Conservation (phyloP, 1,140 invertebrate species). For the Drosophila pandora region DNA sequence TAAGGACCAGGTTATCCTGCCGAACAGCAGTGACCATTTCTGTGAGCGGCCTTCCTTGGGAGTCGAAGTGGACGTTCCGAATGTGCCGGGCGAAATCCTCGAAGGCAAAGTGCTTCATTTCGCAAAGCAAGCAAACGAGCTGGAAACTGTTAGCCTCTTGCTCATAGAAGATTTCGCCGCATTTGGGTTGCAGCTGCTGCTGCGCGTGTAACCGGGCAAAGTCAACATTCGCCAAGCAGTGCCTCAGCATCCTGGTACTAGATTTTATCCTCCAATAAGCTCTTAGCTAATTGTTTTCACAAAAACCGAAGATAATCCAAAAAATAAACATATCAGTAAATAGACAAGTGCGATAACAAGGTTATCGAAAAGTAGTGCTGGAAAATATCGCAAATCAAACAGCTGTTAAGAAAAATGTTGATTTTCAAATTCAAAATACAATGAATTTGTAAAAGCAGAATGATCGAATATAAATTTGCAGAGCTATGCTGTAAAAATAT, state of each 20-base stretch:
- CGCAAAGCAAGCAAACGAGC: conserved; percentile 60
- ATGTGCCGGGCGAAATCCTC: conserved; percentile 69
- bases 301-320: conserved; percentile 32
- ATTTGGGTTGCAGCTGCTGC: conserved; percentile 56
- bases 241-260: conserved; percentile 63
- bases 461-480: too few species aligned
- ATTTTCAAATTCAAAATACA: too few species aligned
- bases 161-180: conserved; percentile 69
- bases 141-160: conserved; percentile 58
- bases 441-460: too few species aligned
- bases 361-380: neutral
- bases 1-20: neutral
- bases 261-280: conserved; percentile 4
- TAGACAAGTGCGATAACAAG: neutral
- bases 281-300: neutral
- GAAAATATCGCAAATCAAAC: neutral
- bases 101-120: conserved; percentile 68
- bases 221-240: conserved; percentile 61
- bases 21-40: conserved; percentile 3
- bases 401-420: neutral
- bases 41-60: conserved; percentile 37
- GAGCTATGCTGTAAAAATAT: too few species aligned
- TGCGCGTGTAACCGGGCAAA: conserved; percentile 53
- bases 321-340: conserved; percentile 28
- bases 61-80: conserved; percentile 63